A percentile compares a stretch with the other conserved stretches of the same genome.
phyloP scores from a whole-genome alignment of 2,888 invertebrate genomes.

The Neoscelio sp. region DNA sequence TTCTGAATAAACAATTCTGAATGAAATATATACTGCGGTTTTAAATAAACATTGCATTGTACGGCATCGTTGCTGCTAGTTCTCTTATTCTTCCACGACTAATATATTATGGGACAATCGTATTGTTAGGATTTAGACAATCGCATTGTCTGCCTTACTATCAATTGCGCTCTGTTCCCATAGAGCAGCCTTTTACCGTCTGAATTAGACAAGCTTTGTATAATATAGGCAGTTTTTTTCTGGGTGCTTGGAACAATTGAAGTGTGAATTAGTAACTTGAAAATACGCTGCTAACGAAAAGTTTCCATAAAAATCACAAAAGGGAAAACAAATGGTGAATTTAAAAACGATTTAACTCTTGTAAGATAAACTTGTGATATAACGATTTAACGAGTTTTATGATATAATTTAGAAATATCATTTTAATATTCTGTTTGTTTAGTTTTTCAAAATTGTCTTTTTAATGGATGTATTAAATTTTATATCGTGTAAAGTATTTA shows the following conservation, averaged over 20 bases:
- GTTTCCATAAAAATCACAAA: not conserved
- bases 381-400: too few relatives aligned
- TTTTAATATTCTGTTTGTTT: too few relatives aligned
- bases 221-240: constrained; percentile 49
- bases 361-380: too few relatives aligned
- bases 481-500: too few relatives aligned
- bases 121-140: constrained; percentile 59
- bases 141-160: constrained; percentile 53
- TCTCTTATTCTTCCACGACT: constrained; percentile 10
- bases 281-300: constrained; percentile 7
- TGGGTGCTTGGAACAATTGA: constrained; percentile 46
- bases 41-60: constrained; percentile 24
- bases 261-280: constrained; percentile 54
- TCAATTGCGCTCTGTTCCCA: constrained; percentile 49
- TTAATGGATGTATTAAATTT: too few relatives aligned
- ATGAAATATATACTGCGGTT: too few relatives aligned
- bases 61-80: constrained; percentile 10
- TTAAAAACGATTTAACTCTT: not conserved
- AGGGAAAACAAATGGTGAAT: constrained; percentile 6
- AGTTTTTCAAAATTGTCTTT: too few relatives aligned
- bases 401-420: too few relatives aligned
- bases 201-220: constrained; percentile 54
- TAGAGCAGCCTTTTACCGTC: constrained; percentile 44
- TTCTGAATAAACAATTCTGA: too few relatives aligned
- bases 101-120: constrained; percentile 52